Evolutionary conservation across 1,140 invertebrate genomes (phyloP).

Genomic region (Chelonus insularis): DNA sequence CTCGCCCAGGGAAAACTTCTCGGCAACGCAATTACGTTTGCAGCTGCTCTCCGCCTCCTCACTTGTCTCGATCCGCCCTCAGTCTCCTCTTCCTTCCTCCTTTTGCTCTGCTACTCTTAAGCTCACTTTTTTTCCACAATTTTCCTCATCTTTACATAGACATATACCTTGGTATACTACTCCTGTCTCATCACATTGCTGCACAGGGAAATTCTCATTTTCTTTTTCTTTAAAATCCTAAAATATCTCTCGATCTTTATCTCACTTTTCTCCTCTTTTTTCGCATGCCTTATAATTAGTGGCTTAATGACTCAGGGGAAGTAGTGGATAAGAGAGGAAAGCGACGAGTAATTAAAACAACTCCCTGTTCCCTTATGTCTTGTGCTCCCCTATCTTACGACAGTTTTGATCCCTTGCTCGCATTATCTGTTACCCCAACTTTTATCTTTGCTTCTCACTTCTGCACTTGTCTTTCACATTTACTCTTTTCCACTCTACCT

Average conservation of each 20-base stretch:
- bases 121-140: not conserved
- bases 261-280: conserved; percentile 32
- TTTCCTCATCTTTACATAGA: not conserved
- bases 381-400: not conserved
- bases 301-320: conserved; percentile 52
- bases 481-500: conserved; percentile 19
- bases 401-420: conserved; percentile 15
- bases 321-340: conserved; percentile 28
- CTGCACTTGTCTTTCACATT: conserved; percentile 13
- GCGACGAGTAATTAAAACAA: conserved; percentile 60
- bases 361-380: conserved; percentile 29
- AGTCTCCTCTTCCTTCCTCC: conserved; percentile 1
- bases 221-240: not conserved
- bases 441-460: conserved; percentile 3
- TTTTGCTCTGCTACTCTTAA: not conserved
- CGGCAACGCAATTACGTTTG: conserved; percentile 58
- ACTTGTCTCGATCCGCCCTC: conserved; percentile 3
- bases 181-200: too few species aligned
- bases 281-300: conserved; percentile 59
- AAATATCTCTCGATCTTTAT: not conserved
- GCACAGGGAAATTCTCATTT: not conserved
- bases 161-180: too few species aligned
- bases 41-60: conserved; percentile 31
- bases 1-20: conserved; percentile 57
- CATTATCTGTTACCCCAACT: not conserved